phyloP scores from a whole-genome alignment of 2,888 invertebrate species.

The Leptopilina syphax region DNA sequence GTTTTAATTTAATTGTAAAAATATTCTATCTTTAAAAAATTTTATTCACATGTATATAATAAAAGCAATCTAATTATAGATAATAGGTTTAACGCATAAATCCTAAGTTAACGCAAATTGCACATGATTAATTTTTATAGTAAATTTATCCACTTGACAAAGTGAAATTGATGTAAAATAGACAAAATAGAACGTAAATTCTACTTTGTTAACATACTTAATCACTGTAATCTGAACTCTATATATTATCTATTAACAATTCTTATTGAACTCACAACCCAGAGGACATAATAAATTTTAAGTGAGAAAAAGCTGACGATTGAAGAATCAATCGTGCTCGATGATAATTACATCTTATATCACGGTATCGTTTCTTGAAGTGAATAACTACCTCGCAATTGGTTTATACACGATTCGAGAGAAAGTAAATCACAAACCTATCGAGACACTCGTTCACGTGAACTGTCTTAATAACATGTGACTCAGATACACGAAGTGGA shows the following conservation, averaged over 20 bases:
- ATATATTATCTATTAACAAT: conserved; percentile 7
- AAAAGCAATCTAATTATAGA: neutral
- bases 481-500: conserved; percentile 31
- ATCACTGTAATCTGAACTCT: conserved; percentile 8
- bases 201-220: neutral
- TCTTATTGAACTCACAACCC: conserved; percentile 13
- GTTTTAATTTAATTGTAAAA: too few species aligned
- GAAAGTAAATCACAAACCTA: conserved; percentile 36
- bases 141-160: conserved; percentile 29
- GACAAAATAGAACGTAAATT: conserved; percentile 1
- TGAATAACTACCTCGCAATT: conserved; percentile 32
- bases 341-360: conserved; percentile 33
- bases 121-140: neutral
- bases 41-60: neutral
- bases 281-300: conserved; percentile 34
- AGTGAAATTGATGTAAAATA: neutral
- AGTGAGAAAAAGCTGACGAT: conserved; percentile 32
- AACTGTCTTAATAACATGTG: conserved; percentile 35
- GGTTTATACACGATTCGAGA: conserved; percentile 18
- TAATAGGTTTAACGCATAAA: neutral
- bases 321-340: conserved; percentile 38
- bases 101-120: neutral
- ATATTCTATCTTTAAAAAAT: neutral
- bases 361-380: conserved; percentile 25
- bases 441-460: conserved; percentile 29